Conservation (phyloP, 92 coral and sea anemone genomes). For the Diadumene lineata region DNA sequence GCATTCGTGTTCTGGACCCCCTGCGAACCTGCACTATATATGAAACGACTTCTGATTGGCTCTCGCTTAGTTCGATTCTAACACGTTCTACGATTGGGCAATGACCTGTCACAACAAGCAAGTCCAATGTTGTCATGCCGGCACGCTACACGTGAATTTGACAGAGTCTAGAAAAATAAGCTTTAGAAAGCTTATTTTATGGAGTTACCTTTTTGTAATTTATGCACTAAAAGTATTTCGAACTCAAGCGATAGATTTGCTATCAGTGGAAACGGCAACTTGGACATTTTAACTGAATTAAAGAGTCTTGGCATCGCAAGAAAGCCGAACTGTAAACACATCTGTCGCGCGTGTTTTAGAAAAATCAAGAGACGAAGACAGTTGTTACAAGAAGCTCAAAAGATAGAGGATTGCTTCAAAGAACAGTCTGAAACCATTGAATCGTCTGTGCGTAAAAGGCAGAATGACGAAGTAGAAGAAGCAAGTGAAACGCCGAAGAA, state of each 20-base stretch:
- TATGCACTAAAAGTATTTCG: slow-evolving; percentile 13
- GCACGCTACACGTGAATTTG: background rate
- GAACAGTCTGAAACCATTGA: background rate
- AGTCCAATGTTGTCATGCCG: background rate
- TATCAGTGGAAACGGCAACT: slow-evolving; percentile 34
- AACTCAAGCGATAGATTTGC: slow-evolving; percentile 10
- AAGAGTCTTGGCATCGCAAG: slow-evolving; percentile 18
- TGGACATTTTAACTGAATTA: slow-evolving; percentile 18
- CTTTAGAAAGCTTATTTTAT: background rate
- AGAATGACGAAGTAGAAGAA: background rate
- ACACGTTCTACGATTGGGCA: background rate
- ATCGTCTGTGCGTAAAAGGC: background rate
- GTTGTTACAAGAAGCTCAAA: background rate
- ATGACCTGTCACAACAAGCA: background rate
- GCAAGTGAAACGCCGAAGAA: background rate
- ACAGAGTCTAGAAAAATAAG: background rate
- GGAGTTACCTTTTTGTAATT: slow-evolving; percentile 5
- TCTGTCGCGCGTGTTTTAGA: slow-evolving; percentile 17
- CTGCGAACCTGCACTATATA: background rate
- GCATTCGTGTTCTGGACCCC: background rate
- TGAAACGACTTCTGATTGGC: background rate
- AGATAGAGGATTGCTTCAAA: background rate
- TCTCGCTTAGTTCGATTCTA: background rate
- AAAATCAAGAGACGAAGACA: slow-evolving; percentile 21
- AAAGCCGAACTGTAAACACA: background rate